phyloP scores from a whole-genome alignment of 2,113 vertebrate species.

The Pluvialis apricaria region DNA sequence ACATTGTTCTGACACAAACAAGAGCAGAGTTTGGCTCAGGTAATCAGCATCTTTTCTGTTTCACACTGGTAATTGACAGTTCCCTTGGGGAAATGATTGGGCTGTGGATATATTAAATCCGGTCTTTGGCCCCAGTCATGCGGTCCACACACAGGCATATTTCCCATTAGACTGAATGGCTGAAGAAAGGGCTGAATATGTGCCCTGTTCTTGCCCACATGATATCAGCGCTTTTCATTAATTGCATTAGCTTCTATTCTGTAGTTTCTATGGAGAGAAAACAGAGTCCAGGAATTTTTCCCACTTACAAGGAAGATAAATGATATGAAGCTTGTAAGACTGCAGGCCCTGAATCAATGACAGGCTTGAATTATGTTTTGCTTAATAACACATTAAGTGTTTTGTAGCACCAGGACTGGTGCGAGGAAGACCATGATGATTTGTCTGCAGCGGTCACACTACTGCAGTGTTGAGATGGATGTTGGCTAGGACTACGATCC shows the following conservation, averaged over 20 bases:
- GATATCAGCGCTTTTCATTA: not conserved
- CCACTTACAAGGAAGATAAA: not conserved
- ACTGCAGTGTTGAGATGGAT: not conserved
- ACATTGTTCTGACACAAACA: not conserved
- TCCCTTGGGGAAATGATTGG: not conserved
- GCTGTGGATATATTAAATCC: not conserved
- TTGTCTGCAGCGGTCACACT: not conserved
- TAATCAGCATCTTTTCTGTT: slow-evolving; percentile 18
- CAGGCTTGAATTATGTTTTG: not conserved
- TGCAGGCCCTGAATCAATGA: not conserved
- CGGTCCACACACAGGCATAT: not conserved
- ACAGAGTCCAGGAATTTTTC: not conserved
- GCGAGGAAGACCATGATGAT: not conserved
- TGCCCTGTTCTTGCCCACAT: not conserved
- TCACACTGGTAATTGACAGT: not conserved
- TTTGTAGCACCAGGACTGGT: not conserved
- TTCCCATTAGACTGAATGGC: not conserved
- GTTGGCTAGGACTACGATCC: not conserved
- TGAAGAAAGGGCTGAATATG: not conserved
- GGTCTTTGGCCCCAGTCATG: not conserved
- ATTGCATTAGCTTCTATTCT: not conserved
- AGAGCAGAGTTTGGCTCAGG: slow-evolving; percentile 2
- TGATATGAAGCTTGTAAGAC: not conserved
- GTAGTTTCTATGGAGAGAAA: slow-evolving; percentile 11
- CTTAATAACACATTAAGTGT: not conserved